These are phyloP conservation scores for Tuta absoluta DNA, from an alignment of 2,888 invertebrate species.

Conservation along the genomic window DNA sequence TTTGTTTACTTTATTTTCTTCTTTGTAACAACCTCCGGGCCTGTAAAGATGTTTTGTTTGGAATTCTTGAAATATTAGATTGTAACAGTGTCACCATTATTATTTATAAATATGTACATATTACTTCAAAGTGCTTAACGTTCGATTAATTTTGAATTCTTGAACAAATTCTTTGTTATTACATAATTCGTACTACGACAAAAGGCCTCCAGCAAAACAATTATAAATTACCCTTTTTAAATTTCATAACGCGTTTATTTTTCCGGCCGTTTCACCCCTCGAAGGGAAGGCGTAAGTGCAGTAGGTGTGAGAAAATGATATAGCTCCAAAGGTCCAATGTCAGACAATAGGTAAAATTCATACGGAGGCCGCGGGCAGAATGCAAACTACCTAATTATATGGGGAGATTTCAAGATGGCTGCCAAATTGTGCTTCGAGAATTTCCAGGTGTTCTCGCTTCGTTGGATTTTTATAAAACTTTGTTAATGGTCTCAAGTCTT, in stretches of 20 bases:
- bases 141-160: not conserved
- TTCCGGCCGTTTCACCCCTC: slow-evolving; percentile 51
- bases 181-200: not conserved
- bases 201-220: slow-evolving; percentile 28
- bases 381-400: slow-evolving; percentile 78
- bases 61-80: slow-evolving; percentile 25
- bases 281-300: slow-evolving; percentile 48
- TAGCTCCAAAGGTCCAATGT: slow-evolving; percentile 78
- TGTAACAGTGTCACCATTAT: slow-evolving; percentile 2
- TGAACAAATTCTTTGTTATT: not conserved
- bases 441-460: slow-evolving; percentile 56
- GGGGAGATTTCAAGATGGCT: slow-evolving; percentile 66
- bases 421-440: slow-evolving; percentile 38
- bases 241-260: slow-evolving; percentile 64
- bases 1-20: slow-evolving; percentile 50
- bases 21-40: slow-evolving; percentile 36
- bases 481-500: slow-evolving; percentile 25
- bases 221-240: slow-evolving; percentile 52
- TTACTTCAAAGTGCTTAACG: not conserved
- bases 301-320: slow-evolving; percentile 77
- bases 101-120: too few species aligned
- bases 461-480: slow-evolving; percentile 38
- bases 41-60: slow-evolving; percentile 39
- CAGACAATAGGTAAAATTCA: slow-evolving; percentile 81
- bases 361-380: slow-evolving; percentile 68